Conservation (phyloP, 1,140 invertebrate genomes). For the Thaumetopoea pityocampa region DNA sequence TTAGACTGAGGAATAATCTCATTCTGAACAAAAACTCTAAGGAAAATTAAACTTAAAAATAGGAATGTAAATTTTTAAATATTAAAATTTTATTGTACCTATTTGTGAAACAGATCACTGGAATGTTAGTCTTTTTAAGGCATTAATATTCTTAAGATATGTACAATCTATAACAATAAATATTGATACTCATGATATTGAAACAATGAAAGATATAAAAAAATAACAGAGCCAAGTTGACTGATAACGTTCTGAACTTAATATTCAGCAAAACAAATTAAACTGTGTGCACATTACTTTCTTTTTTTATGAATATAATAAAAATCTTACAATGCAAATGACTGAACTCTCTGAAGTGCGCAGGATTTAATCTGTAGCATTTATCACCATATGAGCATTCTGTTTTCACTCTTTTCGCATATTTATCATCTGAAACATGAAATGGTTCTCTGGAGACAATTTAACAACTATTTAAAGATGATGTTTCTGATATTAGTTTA, state of each 20-base stretch:
- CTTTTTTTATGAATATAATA: background rate
- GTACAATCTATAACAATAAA: too few relatives aligned
- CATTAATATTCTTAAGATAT: too few relatives aligned
- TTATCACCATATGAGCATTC: conserved; percentile 82
- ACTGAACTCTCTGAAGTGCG: conserved; percentile 86
- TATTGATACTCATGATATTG: too few relatives aligned
- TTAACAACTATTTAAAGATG: background rate
- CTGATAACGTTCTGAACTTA: background rate
- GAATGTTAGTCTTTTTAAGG: too few relatives aligned
- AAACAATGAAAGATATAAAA: background rate
- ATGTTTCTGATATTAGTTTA: background rate
- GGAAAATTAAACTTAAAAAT: too few relatives aligned
- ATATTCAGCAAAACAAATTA: background rate
- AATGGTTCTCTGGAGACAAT: background rate
- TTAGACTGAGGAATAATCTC: too few relatives aligned
- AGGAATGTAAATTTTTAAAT: too few relatives aligned
- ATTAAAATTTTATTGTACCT: too few relatives aligned
- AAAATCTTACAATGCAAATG: conserved; percentile 84
- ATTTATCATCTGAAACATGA: conserved; percentile 35
- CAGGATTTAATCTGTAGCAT: conserved; percentile 89
- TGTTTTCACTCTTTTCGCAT: conserved; percentile 52
- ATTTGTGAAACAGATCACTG: too few relatives aligned
- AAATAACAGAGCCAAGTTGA: background rate
- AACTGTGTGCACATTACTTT: too few relatives aligned
- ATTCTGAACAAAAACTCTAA: too few relatives aligned